Base-by-base conservation (phyloP, 2,888 invertebrate genomes). In the Steinernema hermaphroditum region DNA sequence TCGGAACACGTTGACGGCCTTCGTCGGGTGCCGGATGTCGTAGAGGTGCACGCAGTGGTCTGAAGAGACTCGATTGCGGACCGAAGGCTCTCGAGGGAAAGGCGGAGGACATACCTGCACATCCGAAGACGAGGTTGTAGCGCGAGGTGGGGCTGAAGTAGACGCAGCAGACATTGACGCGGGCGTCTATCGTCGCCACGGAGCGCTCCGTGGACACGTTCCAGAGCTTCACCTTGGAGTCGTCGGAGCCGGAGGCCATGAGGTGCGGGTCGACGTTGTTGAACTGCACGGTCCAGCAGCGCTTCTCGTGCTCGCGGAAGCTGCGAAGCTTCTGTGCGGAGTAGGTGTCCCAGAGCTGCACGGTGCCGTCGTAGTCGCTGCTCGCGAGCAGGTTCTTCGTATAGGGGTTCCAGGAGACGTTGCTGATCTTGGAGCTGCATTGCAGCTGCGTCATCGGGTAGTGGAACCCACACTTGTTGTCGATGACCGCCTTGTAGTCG, bases 11-110 rank as follows among this genome's bases (percentile, higher is more conserved):
- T 91, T 91, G 22, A 94, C 89, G 0, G 94, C 92, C 77, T 92
- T 91, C 74, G 92, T 91, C 85, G 93, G 91, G 80, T 93, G 92
- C 44, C 95, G 90, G 79, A 96, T 90, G 89, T 96, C 96, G 88
- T 94, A 96, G 87, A 95, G 94, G 88, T 96, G 94, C 71, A 96
- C 94, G 89, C 93, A 94, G 88, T 95, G 95, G 89, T 96, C 95
- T 89, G 83, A 46, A n/a, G n/a, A n/a, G n/a, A n/a, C n/a, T n/a
- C n/a, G n/a, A n/a, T n/a, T n/a, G n/a, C n/a, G n/a, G n/a, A n/a
- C n/a, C n/a, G n/a, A n/a, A n/a, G n/a, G n/a, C n/a, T 46, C 29
- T 37, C 37, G 37, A 37, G 37, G 37, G 4, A 4, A 24, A 9
- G 22, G n/a, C n/a, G n/a, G n/a, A 22, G 22, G 6, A 43, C 79